Evolutionary conservation across 1,140 invertebrate genomes (phyloP).

Genomic region (Drosophila melanogaster): Release_6_plus_ISO1_MT NC_004354.4:2861001-2861500

Average conservation of each 20-base stretch:
- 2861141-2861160: no score
- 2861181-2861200: no score
- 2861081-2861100: slow-evolving; percentile 3
- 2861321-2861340: slow-evolving; percentile 38
- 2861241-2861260: slow-evolving; percentile 69
- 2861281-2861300: slow-evolving; percentile 4
- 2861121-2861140: no score
- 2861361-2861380: slow-evolving; percentile 82
- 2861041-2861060: slow-evolving; percentile 71
- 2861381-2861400: slow-evolving; percentile 83
- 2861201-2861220: not conserved
- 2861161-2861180: no score
- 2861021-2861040: slow-evolving; percentile 29
- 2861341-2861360: slow-evolving; percentile 72
- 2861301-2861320: not conserved
- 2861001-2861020: slow-evolving; percentile 60
- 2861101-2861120: not conserved
- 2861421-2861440: slow-evolving; percentile 80
- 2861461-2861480: slow-evolving; percentile 31
- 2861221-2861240: slow-evolving; percentile 24
- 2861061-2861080: slow-evolving; percentile 56
- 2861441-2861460: slow-evolving; percentile 80
- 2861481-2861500: slow-evolving; percentile 1
- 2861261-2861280: slow-evolving; percentile 29
- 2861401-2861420: slow-evolving; percentile 77